Base-by-base conservation (phyloP, 2,113 vertebrate genomes). In the Myiozetetes cayanensis region DNA sequence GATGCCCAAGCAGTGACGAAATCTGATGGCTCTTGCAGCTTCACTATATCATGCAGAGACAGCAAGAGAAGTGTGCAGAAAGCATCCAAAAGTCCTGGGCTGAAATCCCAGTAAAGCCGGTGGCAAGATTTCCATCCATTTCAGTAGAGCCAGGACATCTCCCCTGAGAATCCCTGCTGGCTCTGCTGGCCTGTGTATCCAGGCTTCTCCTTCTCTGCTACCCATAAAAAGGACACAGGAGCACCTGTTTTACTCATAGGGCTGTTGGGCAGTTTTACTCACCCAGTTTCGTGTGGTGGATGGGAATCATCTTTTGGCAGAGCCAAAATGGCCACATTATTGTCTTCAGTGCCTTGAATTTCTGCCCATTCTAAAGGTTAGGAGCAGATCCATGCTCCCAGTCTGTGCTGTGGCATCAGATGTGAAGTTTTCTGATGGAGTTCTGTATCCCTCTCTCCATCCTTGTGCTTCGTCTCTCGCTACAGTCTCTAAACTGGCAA, bases 51-150 rank as follows among this genome's bases (percentile, higher is more conserved):
- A 77, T 1, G 2, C 52, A 61, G 55, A 76, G 81, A 62, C 55
- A 86, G 80, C 24, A 46, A 65, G 23, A 92, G 44, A 88, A 85
- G 25, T 78, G 70, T 65, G 33, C 70, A 90, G 58, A 77, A 92
- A 90, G 44, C 46, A 66, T 96, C 76, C 93, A 86, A 74, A 93
- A 94, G 63, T 85, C 82, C 88, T 90, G 92, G 96, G 92, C 87
- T 94, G 76, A 94, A 94, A 90, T 95, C 92, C 93, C 83, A 86
- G 92, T 71, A 74, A 96, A 95, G 71, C 76, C 8, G 1, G 85
- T 70, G 86, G 83, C 83, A 93, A 84, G 66, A 79, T 94, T 95
- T 90, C 65, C 76, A 92, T 72, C 62, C 68, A 46, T 81, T 90
- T 94, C 6, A 3, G 33, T 25, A 62, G 76, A 67, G 88, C 62